Base-by-base conservation (phyloP, 2,797 vertebrate species). In the Enteromius trimaculatus region DNA sequence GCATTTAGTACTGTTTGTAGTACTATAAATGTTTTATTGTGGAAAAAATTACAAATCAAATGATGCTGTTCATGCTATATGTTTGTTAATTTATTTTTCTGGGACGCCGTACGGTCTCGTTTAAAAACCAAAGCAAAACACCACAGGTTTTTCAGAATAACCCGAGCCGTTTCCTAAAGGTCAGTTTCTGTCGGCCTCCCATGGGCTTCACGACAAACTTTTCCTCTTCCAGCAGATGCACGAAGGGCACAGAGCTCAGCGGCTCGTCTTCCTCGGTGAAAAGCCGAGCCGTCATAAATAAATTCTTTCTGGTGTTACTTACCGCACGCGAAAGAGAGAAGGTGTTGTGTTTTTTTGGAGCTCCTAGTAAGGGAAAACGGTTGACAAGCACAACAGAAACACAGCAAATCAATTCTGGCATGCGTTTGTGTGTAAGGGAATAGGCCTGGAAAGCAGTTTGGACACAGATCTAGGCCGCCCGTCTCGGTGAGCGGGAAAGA, bases 361-460 rank as follows among this genome's bases (percentile, higher is more conserved):
- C 55, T 77, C 44, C 80, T 72, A 26, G 72, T 16, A 83, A 86
- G 23, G 58, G 80, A 53, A 88, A 86, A 79, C 6, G 13, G 86
- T 87, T 84, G 89, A 91, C 89, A 90, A 91, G 89, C 92, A 90
- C 92, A 91, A 86, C 93, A 92, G 90, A 79, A 92, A 94, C 89
- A 91, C 92, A 92, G 90, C 89, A 92, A 93, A 93, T 93, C 90
- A 91, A 89, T 92, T 93, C 92, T 94, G 93, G 92, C 92, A 92
- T 90, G 91, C 86, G 78, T 90, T 89, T 88, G 87, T 90, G 87
- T 90, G 92, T 90, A 90, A 93, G 92, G 85, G 89, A 92, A 92
- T 93, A 92, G 91, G 93, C 93, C 91, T 94, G 92, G 92, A 93
- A 94, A 94, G 77, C 92, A 92, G 92, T 94, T 94, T 94, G 92